Conservation (phyloP, 1,140 invertebrate genomes). For the Drosophila takahashii region DNA sequence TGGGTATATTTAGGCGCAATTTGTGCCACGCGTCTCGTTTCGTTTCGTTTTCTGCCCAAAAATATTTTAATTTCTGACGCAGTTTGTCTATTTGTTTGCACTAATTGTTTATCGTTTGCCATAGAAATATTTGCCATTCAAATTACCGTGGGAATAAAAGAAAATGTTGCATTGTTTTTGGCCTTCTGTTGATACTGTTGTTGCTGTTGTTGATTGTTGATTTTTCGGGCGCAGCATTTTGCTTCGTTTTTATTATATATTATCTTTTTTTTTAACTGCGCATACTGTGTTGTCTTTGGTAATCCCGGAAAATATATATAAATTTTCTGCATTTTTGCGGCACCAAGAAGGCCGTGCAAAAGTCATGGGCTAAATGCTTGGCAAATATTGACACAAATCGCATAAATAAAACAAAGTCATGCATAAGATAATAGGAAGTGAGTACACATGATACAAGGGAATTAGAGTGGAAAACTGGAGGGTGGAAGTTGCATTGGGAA, state of each 20-base stretch:
- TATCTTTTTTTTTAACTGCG: not conserved
- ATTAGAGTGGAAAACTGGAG: not conserved
- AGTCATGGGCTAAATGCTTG: conserved; percentile 65
- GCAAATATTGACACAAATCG: conserved; percentile 71
- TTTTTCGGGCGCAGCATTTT: conserved; percentile 17
- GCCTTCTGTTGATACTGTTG: conserved; percentile 22
- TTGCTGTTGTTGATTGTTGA: conserved; percentile 30
- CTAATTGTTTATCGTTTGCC: conserved; percentile 80
- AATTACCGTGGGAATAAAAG: conserved; percentile 76
- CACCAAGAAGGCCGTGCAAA: conserved; percentile 11
- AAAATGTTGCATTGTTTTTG: conserved; percentile 34
- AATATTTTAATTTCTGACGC: conserved; percentile 45
- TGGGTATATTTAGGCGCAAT: conserved; percentile 76
- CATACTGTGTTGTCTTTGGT: conserved; percentile 37
- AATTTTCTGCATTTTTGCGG: conserved; percentile 20
- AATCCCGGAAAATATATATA: conserved; percentile 36
- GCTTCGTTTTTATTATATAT: not conserved
- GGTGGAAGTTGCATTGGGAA: not conserved
- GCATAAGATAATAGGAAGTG: conserved; percentile 51
- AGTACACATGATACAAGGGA: not conserved
- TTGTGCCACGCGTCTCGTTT: conserved; percentile 44
- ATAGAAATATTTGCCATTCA: conserved; percentile 77
- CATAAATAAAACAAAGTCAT: conserved; percentile 70
- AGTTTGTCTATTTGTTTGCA: conserved; percentile 65
- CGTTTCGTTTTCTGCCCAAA: conserved; percentile 16